Evolutionary conservation across 2,113 vertebrate genomes (phyloP), one percentile per base, ranked within the genome.

Genomic region (Lepisosteus osseus): DNA sequence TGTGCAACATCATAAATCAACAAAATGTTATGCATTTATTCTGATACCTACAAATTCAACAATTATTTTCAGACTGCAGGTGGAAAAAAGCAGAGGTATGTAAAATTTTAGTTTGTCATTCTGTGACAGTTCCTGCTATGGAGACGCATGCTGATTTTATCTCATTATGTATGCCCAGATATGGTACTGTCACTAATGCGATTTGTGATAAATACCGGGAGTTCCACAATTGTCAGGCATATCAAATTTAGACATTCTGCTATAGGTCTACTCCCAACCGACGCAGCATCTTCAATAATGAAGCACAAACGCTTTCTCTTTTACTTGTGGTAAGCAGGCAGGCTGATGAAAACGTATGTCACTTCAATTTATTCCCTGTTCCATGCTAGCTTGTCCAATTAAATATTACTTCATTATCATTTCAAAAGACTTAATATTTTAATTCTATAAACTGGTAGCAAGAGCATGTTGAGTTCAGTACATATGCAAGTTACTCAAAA

Each of bases 171-270:
- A 89, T 86, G 86, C 84, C 84, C 74, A 86, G 87, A 90, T 81
- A 87, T 88, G 85, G 81, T 83, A 85, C 89, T 92, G 88, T 91
- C 91, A 90, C 79, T 81, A 84, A 88, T 88, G 85, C 83, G 81
- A 87, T 86, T 87, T 87, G 89, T 87, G 88, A 92, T 90, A 90
- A 90, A 92, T 88, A 90, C 89, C 84, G 87, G 86, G 87, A 83
- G 81, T 80, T 84, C 80, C 71, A 79, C 85, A 81, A 91, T 87
- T 89, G 90, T 90, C 89, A 91, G 82, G 80, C 74, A 79, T 80
- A 84, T 88, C 91, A 86, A 84, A 85, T 86, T 83, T 83, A 74
- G n/a, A 57, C 74, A 77, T 74, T 76, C 74, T 63, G 72, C 79
- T 84, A 83, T 73, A 81, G 79, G 74, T 79, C 80, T 77, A 76